Conservation (phyloP, 1,140 invertebrate genomes). For the Magallana gigas region DNA sequence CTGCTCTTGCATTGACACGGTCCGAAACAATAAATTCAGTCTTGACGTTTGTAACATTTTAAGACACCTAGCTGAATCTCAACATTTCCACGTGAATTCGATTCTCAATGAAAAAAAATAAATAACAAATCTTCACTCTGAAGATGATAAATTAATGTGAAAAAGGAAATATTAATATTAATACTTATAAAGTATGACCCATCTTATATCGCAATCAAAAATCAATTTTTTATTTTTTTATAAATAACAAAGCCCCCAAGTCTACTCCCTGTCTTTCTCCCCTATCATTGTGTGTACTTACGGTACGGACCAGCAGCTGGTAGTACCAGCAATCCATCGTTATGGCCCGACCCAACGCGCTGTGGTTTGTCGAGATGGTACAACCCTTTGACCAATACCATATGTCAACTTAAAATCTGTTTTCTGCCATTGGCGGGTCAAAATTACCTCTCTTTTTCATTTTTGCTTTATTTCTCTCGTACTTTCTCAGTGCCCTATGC, state of each 20-base stretch:
- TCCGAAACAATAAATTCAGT: neutral
- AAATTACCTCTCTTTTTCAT: neutral
- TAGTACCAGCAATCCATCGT: conserved; percentile 16
- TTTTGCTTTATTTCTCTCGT: neutral
- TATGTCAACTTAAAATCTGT: conserved; percentile 13
- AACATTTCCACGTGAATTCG: neutral
- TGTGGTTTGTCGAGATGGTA: conserved; percentile 30
- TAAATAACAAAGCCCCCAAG: neutral
- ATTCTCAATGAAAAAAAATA: neutral
- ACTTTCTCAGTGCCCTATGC: neutral
- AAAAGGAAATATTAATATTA: neutral
- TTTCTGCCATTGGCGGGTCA: neutral
- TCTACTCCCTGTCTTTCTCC: neutral
- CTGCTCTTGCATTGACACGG: neutral
- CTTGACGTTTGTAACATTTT: neutral
- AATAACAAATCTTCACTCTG: neutral
- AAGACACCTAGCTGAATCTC: neutral
- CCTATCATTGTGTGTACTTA: conserved; percentile 7
- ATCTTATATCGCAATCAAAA: too few relatives aligned
- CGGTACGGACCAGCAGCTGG: neutral
- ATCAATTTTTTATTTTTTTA: neutral
- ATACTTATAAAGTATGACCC: too few relatives aligned
- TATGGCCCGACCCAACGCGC: neutral
- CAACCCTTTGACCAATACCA: conserved; percentile 12
- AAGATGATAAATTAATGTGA: neutral